Evolutionary conservation across 1,140 invertebrate species (phyloP), one percentile per base, ranked within the genome.

Genomic region (Listronotus oregonensis): DNA sequence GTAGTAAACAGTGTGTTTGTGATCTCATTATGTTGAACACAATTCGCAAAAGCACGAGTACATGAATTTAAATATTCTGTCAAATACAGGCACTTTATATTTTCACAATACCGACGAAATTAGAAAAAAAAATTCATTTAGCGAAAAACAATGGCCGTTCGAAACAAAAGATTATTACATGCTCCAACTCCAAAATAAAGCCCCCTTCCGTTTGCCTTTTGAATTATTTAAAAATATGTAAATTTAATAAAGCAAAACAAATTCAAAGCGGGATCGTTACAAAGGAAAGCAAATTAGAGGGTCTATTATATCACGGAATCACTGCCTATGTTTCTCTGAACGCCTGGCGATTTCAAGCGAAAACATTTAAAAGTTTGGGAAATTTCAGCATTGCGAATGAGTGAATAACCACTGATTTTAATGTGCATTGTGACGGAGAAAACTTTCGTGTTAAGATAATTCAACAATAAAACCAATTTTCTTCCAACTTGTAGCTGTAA

Each of bases 161-260:
- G 5, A 15, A 61, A 61, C 59, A 61, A 61, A 51, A 61, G 59
- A 61, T 61, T 39, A 61, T 61, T 61, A 43, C 59, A 50, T 37
- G 32, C 27, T 18, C 11, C 17, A 12, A 27, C 43, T 37, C 57
- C 18, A 47, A 14, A 44, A n/a, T 14, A 27, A 37, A 27, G 31
- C 50, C 37, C 60, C 27, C 50, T 63, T 54, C 51, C 60, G 51
- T 63, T 63, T 63, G 60, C 60, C 51, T 63, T 54, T 63, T 55
- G 60, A 63, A 63, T 63, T 52, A 63, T 63, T 63, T 55, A 63
- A 63, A 63, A 63, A 63, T 63, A 63, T 63, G 60, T 63, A 63
- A 63, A 63, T 63, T 63, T 63, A 63, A 63, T 63, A 63, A 63
- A 63, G 60, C 27, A 63, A 63, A 63, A 63, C 60, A 63, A 63